Conservation (phyloP, 2,888 invertebrate species). For the Hemistola chrysoprasaria region DNA sequence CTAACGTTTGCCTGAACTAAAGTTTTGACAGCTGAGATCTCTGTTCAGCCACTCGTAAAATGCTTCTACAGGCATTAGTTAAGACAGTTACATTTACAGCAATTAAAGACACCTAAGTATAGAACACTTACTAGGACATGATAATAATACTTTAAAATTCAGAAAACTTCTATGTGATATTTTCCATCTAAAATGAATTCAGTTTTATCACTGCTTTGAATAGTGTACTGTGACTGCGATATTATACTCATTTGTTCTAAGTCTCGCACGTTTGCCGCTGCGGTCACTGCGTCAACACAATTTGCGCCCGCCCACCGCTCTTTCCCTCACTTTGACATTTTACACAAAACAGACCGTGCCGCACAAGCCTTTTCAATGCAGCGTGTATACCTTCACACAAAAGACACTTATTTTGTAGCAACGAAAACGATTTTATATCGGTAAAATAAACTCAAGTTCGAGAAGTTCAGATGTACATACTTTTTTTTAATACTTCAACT, state of each 20-base stretch:
- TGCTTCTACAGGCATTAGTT: no score
- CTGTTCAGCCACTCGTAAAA: no score
- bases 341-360: constrained; percentile 62
- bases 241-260: constrained; percentile 1
- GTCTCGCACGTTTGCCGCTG: constrained; percentile 35
- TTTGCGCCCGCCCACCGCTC: constrained; percentile 51
- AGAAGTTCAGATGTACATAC: no score
- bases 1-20: no score
- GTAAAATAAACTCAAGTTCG: constrained; percentile 2
- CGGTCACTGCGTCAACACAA: constrained; percentile 68
- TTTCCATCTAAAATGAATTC: no score
- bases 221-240: background rate
- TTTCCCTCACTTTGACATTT: constrained; percentile 73
- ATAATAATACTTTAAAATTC: no score
- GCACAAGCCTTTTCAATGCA: constrained; percentile 58
- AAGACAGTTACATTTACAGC: no score
- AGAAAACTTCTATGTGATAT: no score
- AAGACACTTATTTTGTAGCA: constrained; percentile 27
- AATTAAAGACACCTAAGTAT: no score
- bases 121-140: no score
- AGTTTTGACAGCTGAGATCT: no score
- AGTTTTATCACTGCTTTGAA: constrained; percentile 1
- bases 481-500: background rate
- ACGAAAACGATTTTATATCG: constrained; percentile 14
- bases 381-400: constrained; percentile 27